These are phyloP conservation scores for Cataglyphis albicans DNA, from an alignment of 2,888 invertebrate genomes.

Conservation along the genomic window DNA sequence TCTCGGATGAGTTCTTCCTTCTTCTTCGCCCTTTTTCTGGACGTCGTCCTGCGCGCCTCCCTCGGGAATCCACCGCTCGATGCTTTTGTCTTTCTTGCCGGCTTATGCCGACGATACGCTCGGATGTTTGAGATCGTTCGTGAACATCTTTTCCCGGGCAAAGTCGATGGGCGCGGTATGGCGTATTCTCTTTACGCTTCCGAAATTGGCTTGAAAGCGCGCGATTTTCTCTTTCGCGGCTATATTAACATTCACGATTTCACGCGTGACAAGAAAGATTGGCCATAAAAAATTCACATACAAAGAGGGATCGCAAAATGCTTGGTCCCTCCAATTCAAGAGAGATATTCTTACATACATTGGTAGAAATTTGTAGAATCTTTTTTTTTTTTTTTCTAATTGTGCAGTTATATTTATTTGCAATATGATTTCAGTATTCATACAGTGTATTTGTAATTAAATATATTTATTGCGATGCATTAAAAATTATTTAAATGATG, in stretches of 20 bases:
- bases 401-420: neutral
- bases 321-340: neutral
- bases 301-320: neutral
- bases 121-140: conserved; percentile 75
- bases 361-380: neutral
- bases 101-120: conserved; percentile 77
- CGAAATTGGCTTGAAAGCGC: conserved; percentile 2
- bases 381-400: neutral
- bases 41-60: conserved; percentile 60
- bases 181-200: neutral
- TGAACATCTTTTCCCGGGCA: conserved; percentile 13
- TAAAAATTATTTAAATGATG: conserved; percentile 20
- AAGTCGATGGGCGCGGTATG: conserved; percentile 10
- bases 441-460: conserved; percentile 20
- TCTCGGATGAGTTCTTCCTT: neutral
- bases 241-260: conserved; percentile 21
- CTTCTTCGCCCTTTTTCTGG: conserved; percentile 25
- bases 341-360: neutral
- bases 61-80: conserved; percentile 73
- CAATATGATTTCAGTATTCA: neutral
- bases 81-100: conserved; percentile 79
- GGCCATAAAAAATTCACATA: conserved; percentile 12
- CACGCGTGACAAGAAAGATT: neutral
- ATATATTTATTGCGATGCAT: neutral
- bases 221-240: conserved; percentile 24